Evolutionary conservation across 2,113 vertebrate genomes (phyloP), one percentile per base, ranked within the genome.

Genomic region (Aegotheles bennettii): DNA sequence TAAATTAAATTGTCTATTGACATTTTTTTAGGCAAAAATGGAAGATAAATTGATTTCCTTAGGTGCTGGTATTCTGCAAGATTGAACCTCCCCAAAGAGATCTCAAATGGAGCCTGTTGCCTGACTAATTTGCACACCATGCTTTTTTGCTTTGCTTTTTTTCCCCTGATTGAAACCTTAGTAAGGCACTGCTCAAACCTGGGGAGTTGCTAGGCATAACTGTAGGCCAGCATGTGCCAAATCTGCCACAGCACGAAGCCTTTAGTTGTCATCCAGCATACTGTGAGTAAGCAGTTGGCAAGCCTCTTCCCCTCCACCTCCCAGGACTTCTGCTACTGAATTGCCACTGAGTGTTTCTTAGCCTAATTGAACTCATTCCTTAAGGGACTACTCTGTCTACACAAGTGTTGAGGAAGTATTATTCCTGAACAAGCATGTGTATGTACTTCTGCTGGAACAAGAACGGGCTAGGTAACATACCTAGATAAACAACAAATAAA

Each of bases 311-410:
- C 50, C 31, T 18, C 29, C 89, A 13, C 90, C 94, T 91, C 90
- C 91, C 78, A 94, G 87, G 95, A 95, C 75, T 95, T 95, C 42
- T 74, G 53, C 90, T 95, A 95, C 90, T 97, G 87, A 87, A 93
- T 94, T 83, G 93, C 89, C 85, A 25, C 84, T 36, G 14, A 94
- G 91, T 91, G 93, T 85, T 93, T 96, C 90, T 92, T 74, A 84
- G 88, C 79, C 81, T 96, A 96, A 97, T 93, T 93, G 96, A 93
- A 91, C 71, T 85, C 78, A 80, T 93, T 96, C 85, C 84, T 95
- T 97, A 83, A 83, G 94, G 80, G 95, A 90, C 94, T 92, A 71
- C 67, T 92, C 90, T 83, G 82, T 77, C 92, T 90, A 67, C 59
- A 23, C 42, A 93, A 94, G 64, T 56, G 69, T 84, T 93, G 68